Percentiles rank a stretch among this genome's conserved stretches.
Conservation (phyloP, 2,113 vertebrate species). For the Arothron firmamentum region DNA sequence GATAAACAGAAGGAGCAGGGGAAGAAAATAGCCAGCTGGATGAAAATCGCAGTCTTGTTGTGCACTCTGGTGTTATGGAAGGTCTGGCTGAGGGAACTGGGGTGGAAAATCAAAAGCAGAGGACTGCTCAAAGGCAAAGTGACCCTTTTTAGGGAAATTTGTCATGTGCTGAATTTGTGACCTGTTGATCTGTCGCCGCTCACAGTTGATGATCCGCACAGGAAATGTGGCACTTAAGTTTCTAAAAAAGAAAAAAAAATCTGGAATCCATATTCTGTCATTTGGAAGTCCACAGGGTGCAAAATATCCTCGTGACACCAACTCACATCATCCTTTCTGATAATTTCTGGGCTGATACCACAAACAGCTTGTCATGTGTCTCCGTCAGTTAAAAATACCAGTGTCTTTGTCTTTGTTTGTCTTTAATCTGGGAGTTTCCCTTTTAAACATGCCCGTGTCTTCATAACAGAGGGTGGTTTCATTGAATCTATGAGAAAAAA, state of each 20-base stretch:
- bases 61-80: constrained; percentile 27
- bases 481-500: constrained; percentile 3
- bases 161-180: constrained; percentile 6
- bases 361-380: constrained; percentile 24
- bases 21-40: constrained; percentile 18
- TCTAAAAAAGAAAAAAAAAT: too few relatives aligned
- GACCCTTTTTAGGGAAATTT: constrained; percentile 16
- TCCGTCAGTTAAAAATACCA: constrained; percentile 16
- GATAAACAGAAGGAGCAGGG: constrained; percentile 4
- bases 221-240: too few relatives aligned
- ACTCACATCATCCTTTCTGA: neutral
- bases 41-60: constrained; percentile 34
- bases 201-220: too few relatives aligned
- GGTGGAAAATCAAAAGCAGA: constrained; percentile 56
- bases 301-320: too few relatives aligned
- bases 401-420: too few relatives aligned
- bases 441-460: constrained; percentile 14
- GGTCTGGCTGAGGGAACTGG: constrained; percentile 47
- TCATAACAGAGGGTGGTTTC: constrained; percentile 27
- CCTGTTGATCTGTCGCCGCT: constrained; percentile 5
- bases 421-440: constrained; percentile 15
- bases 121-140: constrained; percentile 24
- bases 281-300: too few relatives aligned
- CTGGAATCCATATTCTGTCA: too few relatives aligned
- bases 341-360: neutral